phyloP scores from a whole-genome alignment of 2,888 invertebrate genomes.

The Iphiclides podalirius region DNA sequence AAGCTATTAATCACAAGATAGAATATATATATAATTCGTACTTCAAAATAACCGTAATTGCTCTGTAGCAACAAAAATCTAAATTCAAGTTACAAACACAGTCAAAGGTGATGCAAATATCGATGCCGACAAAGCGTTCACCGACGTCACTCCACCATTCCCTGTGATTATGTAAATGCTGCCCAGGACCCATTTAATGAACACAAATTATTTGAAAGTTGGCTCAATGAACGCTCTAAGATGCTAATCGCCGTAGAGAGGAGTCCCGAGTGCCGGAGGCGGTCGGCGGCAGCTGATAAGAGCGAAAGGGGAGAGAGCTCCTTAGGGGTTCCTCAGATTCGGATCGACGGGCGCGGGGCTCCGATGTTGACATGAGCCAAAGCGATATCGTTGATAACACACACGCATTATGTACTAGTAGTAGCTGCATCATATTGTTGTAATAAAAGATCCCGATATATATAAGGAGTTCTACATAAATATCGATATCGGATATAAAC shows the following conservation, averaged over 20 bases:
- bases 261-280: background rate
- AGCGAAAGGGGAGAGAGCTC: background rate
- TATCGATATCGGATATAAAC: too few species aligned
- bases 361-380: background rate
- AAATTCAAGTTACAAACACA: background rate
- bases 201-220: conserved; percentile 9
- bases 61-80: background rate
- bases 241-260: conserved; percentile 4
- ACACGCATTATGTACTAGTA: too few species aligned
- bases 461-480: too few species aligned
- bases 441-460: too few species aligned
- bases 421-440: too few species aligned
- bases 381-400: too few species aligned
- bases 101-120: conserved; percentile 4
- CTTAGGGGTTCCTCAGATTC: background rate
- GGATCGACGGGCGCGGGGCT: background rate
- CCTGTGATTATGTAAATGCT: conserved; percentile 4
- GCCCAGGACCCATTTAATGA: background rate
- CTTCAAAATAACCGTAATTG: too few species aligned
- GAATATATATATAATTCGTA: too few species aligned
- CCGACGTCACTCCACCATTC: background rate
- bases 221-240: conserved; percentile 1
- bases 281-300: background rate
- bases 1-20: too few species aligned
- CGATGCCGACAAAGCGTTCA: background rate